A percentile compares a stretch with the other conserved stretches of the same genome.
Evolutionary conservation across 2,113 vertebrate species (phyloP).

Genomic region (Cnemophilus loriae): DNA sequence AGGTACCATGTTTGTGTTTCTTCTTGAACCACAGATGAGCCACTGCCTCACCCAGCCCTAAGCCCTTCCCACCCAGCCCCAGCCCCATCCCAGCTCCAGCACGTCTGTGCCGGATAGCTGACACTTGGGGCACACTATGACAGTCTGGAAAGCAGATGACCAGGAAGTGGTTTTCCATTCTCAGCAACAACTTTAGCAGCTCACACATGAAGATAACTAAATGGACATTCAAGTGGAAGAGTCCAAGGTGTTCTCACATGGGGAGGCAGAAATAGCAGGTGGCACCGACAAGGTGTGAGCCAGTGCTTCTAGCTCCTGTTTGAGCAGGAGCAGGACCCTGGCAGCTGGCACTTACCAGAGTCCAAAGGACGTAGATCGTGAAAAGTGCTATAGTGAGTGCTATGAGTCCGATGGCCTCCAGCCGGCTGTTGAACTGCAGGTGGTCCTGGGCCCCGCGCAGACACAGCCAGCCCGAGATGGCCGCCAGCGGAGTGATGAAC

Average conservation of each 20-base stretch:
- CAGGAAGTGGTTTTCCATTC: neutral
- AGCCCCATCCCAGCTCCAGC: neutral
- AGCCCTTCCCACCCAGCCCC: neutral
- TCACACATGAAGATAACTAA: neutral
- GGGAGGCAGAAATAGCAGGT: neutral
- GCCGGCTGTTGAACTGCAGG: conserved; percentile 88
- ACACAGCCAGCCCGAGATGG: conserved; percentile 95
- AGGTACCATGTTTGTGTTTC: neutral
- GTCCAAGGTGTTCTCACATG: neutral
- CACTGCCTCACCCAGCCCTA: neutral
- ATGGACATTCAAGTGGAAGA: neutral
- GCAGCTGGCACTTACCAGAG: conserved; percentile 80
- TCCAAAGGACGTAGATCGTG: conserved; percentile 97
- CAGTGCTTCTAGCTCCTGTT: neutral
- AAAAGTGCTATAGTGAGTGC: conserved; percentile 96
- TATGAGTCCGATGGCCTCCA: conserved; percentile 92
- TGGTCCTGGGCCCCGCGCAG: conserved; percentile 92
- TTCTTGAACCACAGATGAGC: neutral
- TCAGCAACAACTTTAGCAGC: neutral
- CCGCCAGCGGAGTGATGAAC: conserved; percentile 91
- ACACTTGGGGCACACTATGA: neutral
- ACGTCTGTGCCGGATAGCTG: accelerated
- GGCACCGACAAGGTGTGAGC: accelerated
- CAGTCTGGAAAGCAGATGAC: neutral
- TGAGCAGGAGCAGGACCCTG: neutral